Evolutionary conservation across 1,140 invertebrate genomes (phyloP).

Genomic region (Drosophila arawakana): DNA sequence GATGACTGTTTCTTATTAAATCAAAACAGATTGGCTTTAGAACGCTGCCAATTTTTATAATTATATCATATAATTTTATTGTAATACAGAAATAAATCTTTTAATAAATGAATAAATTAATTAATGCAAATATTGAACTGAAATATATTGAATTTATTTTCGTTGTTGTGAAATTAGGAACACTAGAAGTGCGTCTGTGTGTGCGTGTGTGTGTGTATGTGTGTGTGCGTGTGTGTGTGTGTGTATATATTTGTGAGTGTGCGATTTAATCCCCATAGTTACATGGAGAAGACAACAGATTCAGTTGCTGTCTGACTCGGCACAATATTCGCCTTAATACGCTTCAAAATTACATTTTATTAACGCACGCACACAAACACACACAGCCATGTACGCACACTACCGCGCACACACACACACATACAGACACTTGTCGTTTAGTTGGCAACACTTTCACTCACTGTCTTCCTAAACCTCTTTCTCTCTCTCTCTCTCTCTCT

Average conservation of each 20-base stretch:
- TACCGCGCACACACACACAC: constrained; percentile 32
- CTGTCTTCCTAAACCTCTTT: constrained; percentile 9
- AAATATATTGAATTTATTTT: constrained; percentile 17
- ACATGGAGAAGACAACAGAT: constrained; percentile 28
- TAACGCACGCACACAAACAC: constrained; percentile 62
- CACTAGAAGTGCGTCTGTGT: not conserved
- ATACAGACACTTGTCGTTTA: constrained; percentile 46
- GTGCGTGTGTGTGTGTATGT: not conserved
- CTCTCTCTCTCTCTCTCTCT: constrained; percentile 3
- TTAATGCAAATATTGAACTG: constrained; percentile 13
- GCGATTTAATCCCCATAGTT: constrained; percentile 44
- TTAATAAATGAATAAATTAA: not conserved
- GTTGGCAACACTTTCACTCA: constrained; percentile 71
- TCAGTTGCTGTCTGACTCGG: constrained; percentile 48
- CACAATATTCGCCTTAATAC: constrained; percentile 69
- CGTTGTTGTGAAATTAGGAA: constrained; percentile 35
- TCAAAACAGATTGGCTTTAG: too few species aligned
- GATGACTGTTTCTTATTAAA: too few species aligned
- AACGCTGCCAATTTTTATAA: too few species aligned
- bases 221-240: not conserved
- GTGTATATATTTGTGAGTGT: constrained; percentile 8
- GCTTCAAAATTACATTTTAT: constrained; percentile 79
- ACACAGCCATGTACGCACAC: constrained; percentile 28
- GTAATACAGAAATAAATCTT: too few species aligned
- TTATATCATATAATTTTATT: too few species aligned